Conservation (phyloP, 2,113 vertebrate genomes). For the Ramphastos sulfuratus region DNA sequence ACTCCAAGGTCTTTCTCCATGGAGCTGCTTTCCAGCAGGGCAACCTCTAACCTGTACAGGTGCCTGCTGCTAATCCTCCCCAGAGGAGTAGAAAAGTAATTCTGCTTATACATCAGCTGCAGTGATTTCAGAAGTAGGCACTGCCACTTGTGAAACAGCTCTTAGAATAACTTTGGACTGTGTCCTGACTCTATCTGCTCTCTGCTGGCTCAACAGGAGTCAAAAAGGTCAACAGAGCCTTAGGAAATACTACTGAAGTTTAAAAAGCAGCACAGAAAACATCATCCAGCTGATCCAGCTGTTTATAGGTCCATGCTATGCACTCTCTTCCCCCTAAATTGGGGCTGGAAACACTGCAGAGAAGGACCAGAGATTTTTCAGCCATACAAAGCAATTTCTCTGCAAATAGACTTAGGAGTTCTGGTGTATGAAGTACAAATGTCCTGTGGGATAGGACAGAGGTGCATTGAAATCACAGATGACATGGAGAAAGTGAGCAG, state of each 20-base stretch:
- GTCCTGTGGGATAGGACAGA: not conserved
- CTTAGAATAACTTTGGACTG: not conserved
- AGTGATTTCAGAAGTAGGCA: not conserved
- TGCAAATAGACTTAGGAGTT: not conserved
- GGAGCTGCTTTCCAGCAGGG: too few relatives aligned
- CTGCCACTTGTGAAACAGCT: not conserved
- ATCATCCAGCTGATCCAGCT: not conserved
- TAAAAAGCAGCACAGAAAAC: not conserved
- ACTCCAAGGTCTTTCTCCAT: too few relatives aligned
- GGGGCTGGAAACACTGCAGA: not conserved
- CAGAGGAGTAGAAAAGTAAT: not conserved
- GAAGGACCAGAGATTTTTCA: not conserved
- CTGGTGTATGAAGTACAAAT: not conserved
- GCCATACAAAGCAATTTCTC: not conserved
- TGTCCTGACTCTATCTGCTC: not conserved
- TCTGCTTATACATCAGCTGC: not conserved
- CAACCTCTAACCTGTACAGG: too few relatives aligned
- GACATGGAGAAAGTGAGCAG: not conserved
- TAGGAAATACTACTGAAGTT: not conserved
- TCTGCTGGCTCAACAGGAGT: not conserved
- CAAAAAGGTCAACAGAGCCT: not conserved
- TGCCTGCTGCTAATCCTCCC: too few relatives aligned
- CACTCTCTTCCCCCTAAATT: not conserved
- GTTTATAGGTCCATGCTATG: not conserved
- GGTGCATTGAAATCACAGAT: not conserved